Evolutionary conservation across 2,797 vertebrate species (phyloP), one percentile per base, ranked within the genome.

Genomic region (Apodemus agrarius): DNA sequence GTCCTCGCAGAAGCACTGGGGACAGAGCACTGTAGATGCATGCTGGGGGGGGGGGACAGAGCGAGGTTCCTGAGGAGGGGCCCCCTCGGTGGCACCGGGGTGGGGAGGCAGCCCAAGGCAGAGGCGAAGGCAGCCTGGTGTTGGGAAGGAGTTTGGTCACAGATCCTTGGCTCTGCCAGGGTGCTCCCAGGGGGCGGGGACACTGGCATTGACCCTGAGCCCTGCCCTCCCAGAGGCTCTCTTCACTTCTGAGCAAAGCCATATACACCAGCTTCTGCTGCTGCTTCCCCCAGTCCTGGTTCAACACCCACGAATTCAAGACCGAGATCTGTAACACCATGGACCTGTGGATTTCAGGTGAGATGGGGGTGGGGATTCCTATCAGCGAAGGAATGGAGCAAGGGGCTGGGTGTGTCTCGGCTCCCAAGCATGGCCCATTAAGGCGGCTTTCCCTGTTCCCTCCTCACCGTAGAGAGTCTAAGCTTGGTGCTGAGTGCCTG

Each of bases 221-320:
- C 96, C 89, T 74, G 75, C 75, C 93, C 22, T 67, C 14, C 16
- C 84, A 97, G 98, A 43, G 86, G 63, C 97, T 98, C 46, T 98
- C 97, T 11, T 97, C 52, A 0, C 93, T 98, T 37, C 95, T 98
- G 94, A 98, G 98, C 87, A 98, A 98, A 98, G 96, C 93, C 0
- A 52, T 98, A 83, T 98, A 95, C 46, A 98, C 97, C 96, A 98
- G 98, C 85, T 98, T 98, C 97, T 98, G 97, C 80, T 98, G 96
- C 91, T 96, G 93, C 96, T 98, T 99, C 89, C 97, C 98, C 3
- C 78, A 95, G 88, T 98, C 98, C 22, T 96, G 89, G 97, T 98
- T 99, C 37, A 67, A 98, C 97, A 96, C 97, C 0, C 94, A 97
- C 0, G 96, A 98, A 40, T 98, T 98, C 96, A 98, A 98, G 95